Evolutionary conservation across 1,140 invertebrate species (phyloP).

Genomic region (Ylistrum balloti): DNA sequence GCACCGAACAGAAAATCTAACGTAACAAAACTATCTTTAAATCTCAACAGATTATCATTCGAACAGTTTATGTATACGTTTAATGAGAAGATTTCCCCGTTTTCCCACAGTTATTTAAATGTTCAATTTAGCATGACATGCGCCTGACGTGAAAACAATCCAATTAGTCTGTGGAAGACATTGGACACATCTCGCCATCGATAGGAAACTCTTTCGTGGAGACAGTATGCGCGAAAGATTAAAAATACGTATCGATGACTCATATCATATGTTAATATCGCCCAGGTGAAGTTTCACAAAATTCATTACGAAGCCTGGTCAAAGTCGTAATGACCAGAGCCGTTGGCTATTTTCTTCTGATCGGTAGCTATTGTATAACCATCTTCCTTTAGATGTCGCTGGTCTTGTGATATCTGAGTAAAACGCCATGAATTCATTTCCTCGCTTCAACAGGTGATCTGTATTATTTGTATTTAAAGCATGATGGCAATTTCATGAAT

Average conservation of each 20-base stretch:
- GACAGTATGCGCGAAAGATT: background rate
- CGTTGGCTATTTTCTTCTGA: background rate
- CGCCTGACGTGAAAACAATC: constrained; percentile 1
- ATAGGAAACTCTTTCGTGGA: background rate
- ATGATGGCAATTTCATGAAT: background rate
- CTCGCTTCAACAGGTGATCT: background rate
- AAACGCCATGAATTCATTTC: background rate
- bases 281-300: constrained; percentile 14
- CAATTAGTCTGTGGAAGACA: background rate
- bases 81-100: background rate
- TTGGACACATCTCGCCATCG: background rate
- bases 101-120: constrained; percentile 4
- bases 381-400: background rate
- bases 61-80: background rate
- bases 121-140: background rate
- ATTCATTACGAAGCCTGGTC: background rate
- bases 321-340: background rate
- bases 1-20: background rate
- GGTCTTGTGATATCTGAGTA: constrained; percentile 16
- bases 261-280: background rate
- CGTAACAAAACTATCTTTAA: background rate
- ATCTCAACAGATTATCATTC: background rate
- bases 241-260: background rate
- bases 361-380: background rate
- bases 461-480: background rate